phyloP scores from a whole-genome alignment of 2,797 vertebrate species.

The Enteromius paludinosus region DNA sequence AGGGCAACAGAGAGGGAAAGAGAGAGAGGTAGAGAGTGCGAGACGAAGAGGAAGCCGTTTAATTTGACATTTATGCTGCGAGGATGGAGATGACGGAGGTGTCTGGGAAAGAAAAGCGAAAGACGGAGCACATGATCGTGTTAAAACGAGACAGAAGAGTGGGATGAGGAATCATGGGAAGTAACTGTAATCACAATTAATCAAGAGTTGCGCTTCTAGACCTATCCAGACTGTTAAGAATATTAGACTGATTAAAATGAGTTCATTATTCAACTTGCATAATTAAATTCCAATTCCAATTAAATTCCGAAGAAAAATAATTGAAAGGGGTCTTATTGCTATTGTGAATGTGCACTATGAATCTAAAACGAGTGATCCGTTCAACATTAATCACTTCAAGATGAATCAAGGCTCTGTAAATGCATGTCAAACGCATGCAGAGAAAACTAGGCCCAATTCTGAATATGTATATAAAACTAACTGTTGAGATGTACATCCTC shows the following conservation, averaged over 20 bases:
- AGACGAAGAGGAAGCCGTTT: constrained; percentile 12
- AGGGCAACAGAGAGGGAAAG: background rate
- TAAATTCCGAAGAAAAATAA: constrained; percentile 35
- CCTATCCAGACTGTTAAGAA: constrained; percentile 30
- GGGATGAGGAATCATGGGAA: constrained; percentile 28
- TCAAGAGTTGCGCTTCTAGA: constrained; percentile 41
- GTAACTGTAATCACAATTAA: constrained; percentile 41
- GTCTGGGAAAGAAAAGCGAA: constrained; percentile 58
- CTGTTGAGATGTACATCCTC: background rate
- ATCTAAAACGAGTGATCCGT: constrained; percentile 19
- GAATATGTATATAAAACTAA: background rate
- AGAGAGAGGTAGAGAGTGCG: background rate
- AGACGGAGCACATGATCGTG: constrained; percentile 37
- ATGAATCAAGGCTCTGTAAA: background rate
- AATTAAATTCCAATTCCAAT: constrained; percentile 49
- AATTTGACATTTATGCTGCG: constrained; percentile 42
- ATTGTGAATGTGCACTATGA: constrained; percentile 26
- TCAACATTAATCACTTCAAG: background rate
- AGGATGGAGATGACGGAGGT: constrained; percentile 59
- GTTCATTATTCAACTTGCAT: constrained; percentile 43
- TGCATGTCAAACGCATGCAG: background rate
- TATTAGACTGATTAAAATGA: constrained; percentile 47
- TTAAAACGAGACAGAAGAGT: constrained; percentile 15
- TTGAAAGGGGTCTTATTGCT: constrained; percentile 33
- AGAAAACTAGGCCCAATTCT: background rate